Conservation (phyloP, 92 coral and sea anemone species). For the Plumapathes pennacea region DNA sequence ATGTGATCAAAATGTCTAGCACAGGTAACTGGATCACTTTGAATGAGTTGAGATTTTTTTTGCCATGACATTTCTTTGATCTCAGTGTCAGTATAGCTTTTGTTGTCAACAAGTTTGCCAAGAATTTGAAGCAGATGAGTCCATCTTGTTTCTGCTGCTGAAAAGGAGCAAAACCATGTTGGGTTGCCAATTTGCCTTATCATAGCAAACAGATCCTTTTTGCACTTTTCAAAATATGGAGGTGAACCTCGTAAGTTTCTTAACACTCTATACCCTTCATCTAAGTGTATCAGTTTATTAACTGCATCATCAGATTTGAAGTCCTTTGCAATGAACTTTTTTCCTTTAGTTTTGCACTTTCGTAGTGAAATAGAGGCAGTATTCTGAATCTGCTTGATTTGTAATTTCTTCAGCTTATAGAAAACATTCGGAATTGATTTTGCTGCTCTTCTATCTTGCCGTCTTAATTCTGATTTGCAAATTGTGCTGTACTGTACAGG, state of each 20-base stretch:
- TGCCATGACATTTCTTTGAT: slow-evolving; percentile 50
- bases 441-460: slow-evolving; percentile 56
- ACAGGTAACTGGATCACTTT: slow-evolving; percentile 58
- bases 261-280: slow-evolving; percentile 60
- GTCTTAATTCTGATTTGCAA: slow-evolving; percentile 41
- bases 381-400: slow-evolving; percentile 46
- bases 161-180: slow-evolving; percentile 49
- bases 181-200: slow-evolving; percentile 36
- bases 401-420: slow-evolving; percentile 44
- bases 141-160: slow-evolving; percentile 54
- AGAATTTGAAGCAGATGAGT: slow-evolving; percentile 24
- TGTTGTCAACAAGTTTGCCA: slow-evolving; percentile 39
- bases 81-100: slow-evolving; percentile 31
- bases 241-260: slow-evolving; percentile 53
- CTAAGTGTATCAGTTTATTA: slow-evolving; percentile 38
- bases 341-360: slow-evolving; percentile 55
- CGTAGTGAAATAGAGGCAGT: slow-evolving; percentile 32
- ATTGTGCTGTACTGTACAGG: slow-evolving; percentile 45
- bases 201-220: slow-evolving; percentile 30
- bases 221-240: slow-evolving; percentile 42
- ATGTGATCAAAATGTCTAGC: slow-evolving; percentile 59
- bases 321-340: slow-evolving; percentile 53
- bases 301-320: slow-evolving; percentile 43
- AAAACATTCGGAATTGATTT: slow-evolving; percentile 47
- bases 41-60: slow-evolving; percentile 48